Evolutionary conservation across 2,797 vertebrate species (phyloP).

Genomic region (Danio tinwini): DNA sequence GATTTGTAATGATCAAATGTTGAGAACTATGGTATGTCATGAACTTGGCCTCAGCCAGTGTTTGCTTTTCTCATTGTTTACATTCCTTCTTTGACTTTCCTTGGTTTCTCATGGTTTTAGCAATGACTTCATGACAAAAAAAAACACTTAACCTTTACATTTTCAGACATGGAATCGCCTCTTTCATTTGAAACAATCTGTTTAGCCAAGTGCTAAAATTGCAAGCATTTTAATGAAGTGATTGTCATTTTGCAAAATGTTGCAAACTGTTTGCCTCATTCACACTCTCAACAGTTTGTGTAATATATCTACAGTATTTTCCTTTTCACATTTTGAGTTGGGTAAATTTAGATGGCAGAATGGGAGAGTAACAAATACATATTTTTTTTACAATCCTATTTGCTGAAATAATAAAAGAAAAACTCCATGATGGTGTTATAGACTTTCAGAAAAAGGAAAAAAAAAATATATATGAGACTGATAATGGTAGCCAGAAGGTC

Average conservation of each 20-base stretch:
- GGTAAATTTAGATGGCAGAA: too few species aligned
- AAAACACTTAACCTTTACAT: slow-evolving; percentile 8
- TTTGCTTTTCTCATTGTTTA: slow-evolving; percentile 55
- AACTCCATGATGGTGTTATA: too few species aligned
- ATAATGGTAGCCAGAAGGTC: too few species aligned
- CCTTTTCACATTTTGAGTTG: too few species aligned
- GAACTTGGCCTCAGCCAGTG: slow-evolving; percentile 39
- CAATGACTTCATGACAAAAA: slow-evolving; percentile 13
- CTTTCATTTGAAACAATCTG: not conserved
- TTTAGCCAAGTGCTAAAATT: not conserved
- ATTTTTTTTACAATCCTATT: too few species aligned
- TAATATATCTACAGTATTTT: not conserved
- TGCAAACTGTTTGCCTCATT: not conserved
- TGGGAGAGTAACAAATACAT: too few species aligned
- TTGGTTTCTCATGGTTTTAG: slow-evolving; percentile 51
- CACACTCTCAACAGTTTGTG: not conserved
- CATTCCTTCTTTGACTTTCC: slow-evolving; percentile 56
- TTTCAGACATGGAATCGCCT: not conserved
- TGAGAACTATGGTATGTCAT: slow-evolving; percentile 1
- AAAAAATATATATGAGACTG: too few species aligned
- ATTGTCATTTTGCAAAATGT: too few species aligned
- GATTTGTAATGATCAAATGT: slow-evolving; percentile 10
- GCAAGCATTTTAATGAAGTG: not conserved
- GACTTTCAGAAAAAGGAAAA: too few species aligned
- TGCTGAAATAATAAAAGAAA: too few species aligned